Base-by-base conservation (phyloP, 2,888 invertebrate species). In the Bhutanitis thaidina region DNA sequence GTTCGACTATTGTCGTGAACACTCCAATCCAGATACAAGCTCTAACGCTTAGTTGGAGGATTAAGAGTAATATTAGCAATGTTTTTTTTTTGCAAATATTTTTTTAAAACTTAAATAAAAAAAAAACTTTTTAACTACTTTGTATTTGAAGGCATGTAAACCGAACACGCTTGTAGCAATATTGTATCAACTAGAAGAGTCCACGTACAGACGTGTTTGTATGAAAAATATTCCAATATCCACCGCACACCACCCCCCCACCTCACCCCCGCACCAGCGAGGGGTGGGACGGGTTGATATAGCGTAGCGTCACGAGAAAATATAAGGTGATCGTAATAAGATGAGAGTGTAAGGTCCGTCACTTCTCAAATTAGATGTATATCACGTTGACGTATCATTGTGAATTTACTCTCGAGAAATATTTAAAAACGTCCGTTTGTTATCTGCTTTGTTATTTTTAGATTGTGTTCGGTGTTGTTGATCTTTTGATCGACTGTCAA, bases 221-320 rank as follows among this genome's bases (percentile, higher is more conserved):
- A 87, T 88, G 89, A 88, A 87, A 90, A 88, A 90, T 90, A 90
- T 90, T 90, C 88, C 89, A 89, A 90, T 90, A 89, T 81, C 77
- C 70, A 57, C 64, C 69, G 68, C 66, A 53, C 51, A 53, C 54
- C 43, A 54, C 55, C 56, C 63, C 56, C 56, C 48, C 51, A 61
- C 54, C 51, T 59, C n/a, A n/a, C 59, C 56, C 58, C 41, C 49
- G 34, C 20, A 20, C 2, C 20, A 2, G 2, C 16, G 25, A 4
- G 20, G 27, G 29, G 51, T 40, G 53, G 52, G 54, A 56, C 55
- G 60, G 60, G 58, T 46, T 54, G 55, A 57, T 53, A 50, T 53
- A 53, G 41, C 53, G 49, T 53, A 53, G 41, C 53, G 49, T 50
- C 56, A 58, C 59, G 63, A 62, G 66, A 64, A 67, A 68, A 65